Evolutionary conservation across 2,113 vertebrate species (phyloP), one percentile per base, ranked within the genome.

Genomic region (Blennius ocellaris): DNA sequence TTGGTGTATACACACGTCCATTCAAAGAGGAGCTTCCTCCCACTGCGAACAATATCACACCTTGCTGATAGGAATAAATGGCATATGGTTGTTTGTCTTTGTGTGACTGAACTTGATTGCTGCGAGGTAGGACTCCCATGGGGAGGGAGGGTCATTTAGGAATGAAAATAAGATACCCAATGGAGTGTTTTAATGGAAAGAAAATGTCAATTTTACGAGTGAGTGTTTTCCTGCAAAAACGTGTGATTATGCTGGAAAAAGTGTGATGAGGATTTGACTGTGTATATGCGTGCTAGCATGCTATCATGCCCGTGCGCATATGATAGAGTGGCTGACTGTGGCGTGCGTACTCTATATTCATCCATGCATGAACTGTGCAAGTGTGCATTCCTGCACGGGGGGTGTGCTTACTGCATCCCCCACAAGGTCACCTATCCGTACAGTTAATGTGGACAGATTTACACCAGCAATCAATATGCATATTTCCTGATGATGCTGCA

Each of bases 351-450:
- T 63, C 40, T 40, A 55, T 44, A 65, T 62, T 66, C 62, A 74
- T 68, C 76, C 76, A 71, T 57, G 74, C 76, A 21, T 81, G 73
- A 69, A 72, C 50, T 69, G 58, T 73, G 80, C 66, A 57, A 58
- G 66, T 72, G 51, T 56, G 52, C 69, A 66, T 78, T 76, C 68
- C 63, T 80, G 15, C 65, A 2, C 43, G 66, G 54, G 49, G 49
- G 49, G 81, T 21, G 55, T 66, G 80, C 78, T 78, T 41, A 56
- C 65, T 60, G 74, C 69, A 76, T 66, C 80, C 62, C 50, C 76
- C 54, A 54, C 89, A 92, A 93, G 92, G 90, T 92, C 92, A 91
- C 85, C 80, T 90, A 67, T 80, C 72, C 68, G n/a, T 70, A 79
- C 66, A 80, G 80, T 81, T 65, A 69, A 82, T 78, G 67, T 47